Conservation (phyloP, 2,888 invertebrate genomes). For the Drosophila mayaguana region DNA sequence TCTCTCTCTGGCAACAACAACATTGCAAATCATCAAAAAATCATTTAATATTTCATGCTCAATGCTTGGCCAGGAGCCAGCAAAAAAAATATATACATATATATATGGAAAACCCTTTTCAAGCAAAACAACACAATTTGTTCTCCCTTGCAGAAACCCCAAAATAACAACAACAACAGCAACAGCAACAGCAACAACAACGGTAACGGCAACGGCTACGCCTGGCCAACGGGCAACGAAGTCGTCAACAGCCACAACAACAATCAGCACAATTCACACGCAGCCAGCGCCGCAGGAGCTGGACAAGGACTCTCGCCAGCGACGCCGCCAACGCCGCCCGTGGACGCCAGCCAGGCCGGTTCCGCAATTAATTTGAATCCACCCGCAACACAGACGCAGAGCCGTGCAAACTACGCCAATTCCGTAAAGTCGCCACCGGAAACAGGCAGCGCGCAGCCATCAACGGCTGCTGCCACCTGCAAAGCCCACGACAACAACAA, state of each 20-base stretch:
- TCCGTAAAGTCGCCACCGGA: constrained; percentile 76
- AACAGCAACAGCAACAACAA: constrained; percentile 48
- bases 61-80: constrained; percentile 40
- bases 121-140: constrained; percentile 47
- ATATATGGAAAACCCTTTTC: constrained; percentile 53
- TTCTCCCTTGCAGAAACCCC: constrained; percentile 65
- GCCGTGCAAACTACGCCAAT: constrained; percentile 70
- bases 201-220: constrained; percentile 59
- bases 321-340: constrained; percentile 71
- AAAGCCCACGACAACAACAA: constrained; percentile 55
- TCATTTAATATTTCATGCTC: constrained; percentile 63
- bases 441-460: constrained; percentile 41
- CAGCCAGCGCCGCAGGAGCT: constrained; percentile 32
- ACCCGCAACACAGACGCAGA: constrained; percentile 72
- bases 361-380: constrained; percentile 77
- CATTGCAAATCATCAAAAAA: constrained; percentile 63
- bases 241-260: constrained; percentile 49
- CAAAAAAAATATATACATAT: constrained; percentile 17
- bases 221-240: constrained; percentile 60
- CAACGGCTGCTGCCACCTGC: constrained; percentile 60
- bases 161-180: constrained; percentile 52
- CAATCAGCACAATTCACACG: constrained; percentile 51
- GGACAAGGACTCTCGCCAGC: constrained; percentile 54
- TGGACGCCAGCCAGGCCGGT: constrained; percentile 51
- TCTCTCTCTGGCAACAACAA: constrained; percentile 14